These are phyloP conservation scores for Dasypus novemcinctus DNA, from an alignment of 2,113 vertebrate genomes.

Conservation along the genomic window DNA sequence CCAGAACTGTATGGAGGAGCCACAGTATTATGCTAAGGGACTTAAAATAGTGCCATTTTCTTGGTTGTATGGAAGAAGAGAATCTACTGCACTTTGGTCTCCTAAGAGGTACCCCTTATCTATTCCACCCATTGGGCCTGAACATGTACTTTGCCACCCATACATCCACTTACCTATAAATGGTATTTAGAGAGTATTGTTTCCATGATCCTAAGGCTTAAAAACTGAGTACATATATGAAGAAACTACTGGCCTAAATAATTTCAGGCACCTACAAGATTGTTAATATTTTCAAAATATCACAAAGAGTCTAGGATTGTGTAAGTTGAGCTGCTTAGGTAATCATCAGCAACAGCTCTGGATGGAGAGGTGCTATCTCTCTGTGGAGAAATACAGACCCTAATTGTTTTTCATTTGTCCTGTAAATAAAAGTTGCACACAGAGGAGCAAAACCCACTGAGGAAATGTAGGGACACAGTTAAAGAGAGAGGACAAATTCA, in stretches of 20 bases:
- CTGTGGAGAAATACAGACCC: not conserved
- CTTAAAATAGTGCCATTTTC: not conserved
- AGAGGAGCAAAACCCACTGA: not conserved
- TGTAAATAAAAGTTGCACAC: not conserved
- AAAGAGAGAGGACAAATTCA: not conserved
- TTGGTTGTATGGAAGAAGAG: not conserved
- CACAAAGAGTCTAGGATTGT: not conserved
- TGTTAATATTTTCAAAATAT: not conserved
- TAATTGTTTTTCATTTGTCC: slow-evolving; percentile 23
- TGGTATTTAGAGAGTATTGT: not conserved
- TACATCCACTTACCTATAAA: not conserved
- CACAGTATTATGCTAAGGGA: not conserved
- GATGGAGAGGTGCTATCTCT: not conserved
- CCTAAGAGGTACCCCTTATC: not conserved
- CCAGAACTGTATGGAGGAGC: not conserved
- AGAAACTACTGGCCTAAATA: not conserved
- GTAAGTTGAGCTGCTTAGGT: not conserved
- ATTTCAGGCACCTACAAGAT: not conserved
- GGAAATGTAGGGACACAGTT: not conserved
- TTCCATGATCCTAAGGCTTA: not conserved
- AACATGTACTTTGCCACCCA: not conserved
- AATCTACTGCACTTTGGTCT: not conserved
- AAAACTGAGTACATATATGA: not conserved
- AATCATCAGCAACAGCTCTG: not conserved
- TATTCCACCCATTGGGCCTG: not conserved